phyloP scores from a whole-genome alignment of 2,797 vertebrate genomes.

The Huso huso region DNA sequence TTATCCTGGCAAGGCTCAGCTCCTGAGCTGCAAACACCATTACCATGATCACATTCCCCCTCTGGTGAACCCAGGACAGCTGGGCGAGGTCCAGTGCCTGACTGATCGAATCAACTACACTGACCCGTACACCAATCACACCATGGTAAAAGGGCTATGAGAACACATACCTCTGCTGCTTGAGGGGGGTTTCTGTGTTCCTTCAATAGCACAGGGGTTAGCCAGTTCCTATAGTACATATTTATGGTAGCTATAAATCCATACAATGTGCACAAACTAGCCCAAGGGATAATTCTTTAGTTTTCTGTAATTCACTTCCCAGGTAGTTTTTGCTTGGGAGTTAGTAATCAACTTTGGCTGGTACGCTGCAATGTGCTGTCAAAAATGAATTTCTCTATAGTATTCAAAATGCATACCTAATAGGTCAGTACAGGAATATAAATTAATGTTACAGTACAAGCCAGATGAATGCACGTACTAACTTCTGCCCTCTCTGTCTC shows the following conservation, averaged over 20 bases:
- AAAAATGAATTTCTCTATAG: no score
- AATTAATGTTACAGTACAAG: not conserved
- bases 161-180: not conserved
- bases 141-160: constrained; percentile 57
- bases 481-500: constrained; percentile 2
- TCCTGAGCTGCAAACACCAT: constrained; percentile 84
- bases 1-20: constrained; percentile 73
- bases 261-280: no score
- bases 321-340: no score
- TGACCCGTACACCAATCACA: constrained; percentile 75
- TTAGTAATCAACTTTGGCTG: no score
- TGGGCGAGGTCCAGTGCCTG: constrained; percentile 62
- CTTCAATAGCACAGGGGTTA: no score
- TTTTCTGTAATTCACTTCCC: no score
- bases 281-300: no score
- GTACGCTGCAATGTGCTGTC: no score
- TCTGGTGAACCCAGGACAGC: constrained; percentile 64
- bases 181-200: no score
- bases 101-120: constrained; percentile 69
- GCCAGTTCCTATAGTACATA: no score
- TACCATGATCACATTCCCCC: constrained; percentile 79
- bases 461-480: not conserved
- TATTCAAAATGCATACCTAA: no score
- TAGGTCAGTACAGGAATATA: not conserved
- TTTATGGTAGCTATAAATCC: no score